Percentiles rank a stretch among this genome's conserved stretches.
These are phyloP conservation scores for Lamproptera curius DNA, from an alignment of 2,888 invertebrate species.

Conservation along the genomic window DNA sequence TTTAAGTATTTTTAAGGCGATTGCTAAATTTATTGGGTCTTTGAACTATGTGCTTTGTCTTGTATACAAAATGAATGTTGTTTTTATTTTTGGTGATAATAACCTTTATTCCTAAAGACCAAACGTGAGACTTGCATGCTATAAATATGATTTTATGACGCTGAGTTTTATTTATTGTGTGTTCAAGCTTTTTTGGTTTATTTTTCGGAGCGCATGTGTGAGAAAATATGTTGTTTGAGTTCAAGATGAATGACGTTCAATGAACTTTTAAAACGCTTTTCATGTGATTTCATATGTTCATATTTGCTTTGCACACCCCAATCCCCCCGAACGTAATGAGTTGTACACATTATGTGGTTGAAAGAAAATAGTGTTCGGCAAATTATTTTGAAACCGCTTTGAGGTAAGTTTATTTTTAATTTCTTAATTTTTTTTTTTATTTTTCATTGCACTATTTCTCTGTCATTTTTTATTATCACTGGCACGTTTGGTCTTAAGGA, in stretches of 20 bases:
- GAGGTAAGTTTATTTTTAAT: conserved; percentile 22
- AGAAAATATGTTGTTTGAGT: conserved; percentile 52
- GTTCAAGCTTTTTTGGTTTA: conserved; percentile 58
- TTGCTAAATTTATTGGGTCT: conserved; percentile 78
- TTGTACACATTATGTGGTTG: conserved; percentile 10
- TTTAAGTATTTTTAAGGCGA: conserved; percentile 58
- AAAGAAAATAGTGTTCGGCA: conserved; percentile 1
- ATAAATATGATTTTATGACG: conserved; percentile 55
- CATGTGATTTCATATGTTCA: conserved; percentile 75
- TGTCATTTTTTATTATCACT: not conserved
- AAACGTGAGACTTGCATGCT: conserved; percentile 75
- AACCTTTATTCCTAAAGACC: conserved; percentile 72
- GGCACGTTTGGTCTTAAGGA: conserved; percentile 63
- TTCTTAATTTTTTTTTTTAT: conserved; percentile 30
- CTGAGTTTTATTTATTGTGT: conserved; percentile 48
- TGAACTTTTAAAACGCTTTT: conserved; percentile 54
- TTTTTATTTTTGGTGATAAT: conserved; percentile 44
- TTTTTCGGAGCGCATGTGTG: conserved; percentile 70
- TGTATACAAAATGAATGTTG: conserved; percentile 30
- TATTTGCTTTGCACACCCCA: conserved; percentile 71
- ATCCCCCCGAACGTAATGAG: conserved; percentile 40
- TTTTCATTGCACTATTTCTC: conserved; percentile 15
- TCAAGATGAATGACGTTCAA: conserved; percentile 36
- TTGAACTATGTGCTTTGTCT: conserved; percentile 45
- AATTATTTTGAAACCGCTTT: not conserved